Base-by-base conservation (phyloP, 2,113 vertebrate genomes). In the Mormyrus iriodes region DNA sequence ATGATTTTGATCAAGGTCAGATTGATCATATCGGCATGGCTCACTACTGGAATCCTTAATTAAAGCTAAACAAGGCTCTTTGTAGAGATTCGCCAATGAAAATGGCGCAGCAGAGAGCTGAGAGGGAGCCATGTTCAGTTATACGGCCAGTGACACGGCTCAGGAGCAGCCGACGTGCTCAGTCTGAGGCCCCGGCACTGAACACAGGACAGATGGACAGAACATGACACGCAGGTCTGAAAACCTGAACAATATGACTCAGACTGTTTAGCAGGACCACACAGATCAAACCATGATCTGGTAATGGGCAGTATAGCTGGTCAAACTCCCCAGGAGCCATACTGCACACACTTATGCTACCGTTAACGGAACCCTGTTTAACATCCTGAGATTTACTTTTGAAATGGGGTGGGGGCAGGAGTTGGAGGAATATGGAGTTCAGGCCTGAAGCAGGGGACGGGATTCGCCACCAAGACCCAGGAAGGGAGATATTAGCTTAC, bases 331-430 rank as follows among this genome's bases (percentile, higher is more conserved):
- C 61, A 27, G 61, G 61, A 69, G 61, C 61, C 3, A 0, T 15
- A 69, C 61, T 12, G 61, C 61, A 31, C n/a, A 65, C 2, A 3
- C 79, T 48, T 46, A 84, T 3, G 48, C 42, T 48, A 12, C 24
- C 83, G 24, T n/a, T n/a, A 85, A 48, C 9, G 3, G 24, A 52
- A 6, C 42, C 7, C 84, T 4, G n/a, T 53, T 86, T 86, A 86
- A 90, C 82, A 73, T 65, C 89, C 73, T 84, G 87, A 19, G 39
- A 89, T 90, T 88, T 90, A 87, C 35, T 89, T 87, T 90, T 89
- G 84, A 90, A 84, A 84, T 39, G 85, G 55, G 84, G 49, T 31
- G 46, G 48, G 44, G 76, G 35, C 6, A 39, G 17, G 42, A 82
- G 27, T 52, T 19, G 27, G 13, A 31, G 27, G 27, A 86, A 53